Percentiles rank a stretch among this genome's conserved stretches.
These are phyloP conservation scores for Pseudochromis fuscus DNA, from an alignment of 2,797 vertebrate genomes.

Conservation along the genomic window DNA sequence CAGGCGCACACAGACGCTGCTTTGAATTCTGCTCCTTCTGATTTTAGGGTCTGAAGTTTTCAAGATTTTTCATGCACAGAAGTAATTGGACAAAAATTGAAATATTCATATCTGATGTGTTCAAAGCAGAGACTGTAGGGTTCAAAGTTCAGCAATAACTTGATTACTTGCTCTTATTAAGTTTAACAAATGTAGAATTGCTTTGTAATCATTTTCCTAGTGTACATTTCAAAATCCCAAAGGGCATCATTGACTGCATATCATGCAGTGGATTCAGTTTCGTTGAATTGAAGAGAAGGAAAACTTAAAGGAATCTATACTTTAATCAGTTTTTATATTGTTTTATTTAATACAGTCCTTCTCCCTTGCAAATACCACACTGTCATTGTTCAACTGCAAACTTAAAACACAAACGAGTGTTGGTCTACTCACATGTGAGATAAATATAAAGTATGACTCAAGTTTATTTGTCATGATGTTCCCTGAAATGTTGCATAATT, in stretches of 20 bases:
- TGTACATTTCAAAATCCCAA: background rate
- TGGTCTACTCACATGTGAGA: background rate
- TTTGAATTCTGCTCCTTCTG: constrained; percentile 38
- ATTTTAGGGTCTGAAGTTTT: constrained; percentile 24
- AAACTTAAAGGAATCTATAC: background rate
- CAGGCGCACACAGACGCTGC: constrained; percentile 5
- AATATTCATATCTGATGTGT: constrained; percentile 32
- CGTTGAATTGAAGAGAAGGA: background rate
- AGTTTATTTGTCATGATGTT: background rate
- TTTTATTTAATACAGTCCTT: too few relatives aligned
- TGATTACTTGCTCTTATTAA: constrained; percentile 8
- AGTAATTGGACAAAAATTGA: constrained; percentile 37
- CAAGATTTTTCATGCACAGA: constrained; percentile 16
- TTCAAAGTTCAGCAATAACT: too few relatives aligned
- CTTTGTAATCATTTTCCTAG: background rate
- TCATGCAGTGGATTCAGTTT: background rate
- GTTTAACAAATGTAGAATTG: background rate
- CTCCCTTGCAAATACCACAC: background rate
- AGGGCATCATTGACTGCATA: background rate
- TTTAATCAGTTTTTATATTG: background rate
- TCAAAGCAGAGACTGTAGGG: constrained; percentile 3
- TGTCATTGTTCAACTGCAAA: background rate
- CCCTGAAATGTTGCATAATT: background rate
- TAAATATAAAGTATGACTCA: background rate
- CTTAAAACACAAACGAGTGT: constrained; percentile 1